Evolutionary conservation across 2,797 vertebrate genomes (phyloP), one percentile per base, ranked within the genome.

Genomic region (Oryzias dopingdopingensis): DNA sequence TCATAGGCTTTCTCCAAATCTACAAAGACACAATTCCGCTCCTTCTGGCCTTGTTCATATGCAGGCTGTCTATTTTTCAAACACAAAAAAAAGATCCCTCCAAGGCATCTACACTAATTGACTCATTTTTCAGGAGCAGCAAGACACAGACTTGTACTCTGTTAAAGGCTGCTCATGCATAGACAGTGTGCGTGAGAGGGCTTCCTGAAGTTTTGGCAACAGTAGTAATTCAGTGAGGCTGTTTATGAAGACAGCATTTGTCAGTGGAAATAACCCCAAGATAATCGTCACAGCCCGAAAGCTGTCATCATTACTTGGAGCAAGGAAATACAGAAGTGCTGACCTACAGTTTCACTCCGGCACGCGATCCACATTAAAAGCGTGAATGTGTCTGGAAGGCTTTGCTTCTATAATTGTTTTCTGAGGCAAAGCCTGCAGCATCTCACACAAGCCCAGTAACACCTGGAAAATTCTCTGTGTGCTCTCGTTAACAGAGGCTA

Each of bases 51-150:
- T 13, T 37, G 32, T 41, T 45, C 22, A 51, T 60, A 29, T 52
- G 29, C 8, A 2, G 13, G 40, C 1, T 15, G 10, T 66, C 26
- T 51, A 17, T 64, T 37, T 12, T n/a, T 6, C 56, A 16, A 32
- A 40, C 26, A 56, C 15, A 44, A 29, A 52, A 47, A 42, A 69
- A 8, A n/a, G 58, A 52, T 20, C 48, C 51, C 68, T 77, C 45
- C 24, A 65, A 74, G 70, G 68, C 57, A 57, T 29, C 62, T 59
- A 22, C 51, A 54, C 74, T 83, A 84, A 86, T 81, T 79, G 76
- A 76, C 70, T 84, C 63, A 59, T 80, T 83, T 65, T 62, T 80
- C 69, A 75, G 54, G 68, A 59, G 72, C 48, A 50, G 14, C 13
- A 51, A 57, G 53, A 67, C 69, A 77, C 18, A 65, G 67, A 79